phyloP scores from a whole-genome alignment of 2,113 vertebrate species.

The Trogon melanurus region DNA sequence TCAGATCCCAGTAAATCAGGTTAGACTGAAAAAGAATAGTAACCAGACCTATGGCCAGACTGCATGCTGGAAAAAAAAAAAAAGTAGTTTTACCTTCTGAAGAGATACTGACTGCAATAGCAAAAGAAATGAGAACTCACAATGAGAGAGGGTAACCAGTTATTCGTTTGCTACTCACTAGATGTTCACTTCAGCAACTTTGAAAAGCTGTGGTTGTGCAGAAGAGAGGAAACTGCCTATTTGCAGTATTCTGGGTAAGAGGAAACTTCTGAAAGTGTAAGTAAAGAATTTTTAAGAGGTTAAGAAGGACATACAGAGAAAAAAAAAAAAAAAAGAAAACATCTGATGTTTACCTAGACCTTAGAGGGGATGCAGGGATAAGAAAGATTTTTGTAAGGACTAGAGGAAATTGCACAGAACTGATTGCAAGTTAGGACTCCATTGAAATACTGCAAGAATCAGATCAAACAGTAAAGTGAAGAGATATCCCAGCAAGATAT shows the following conservation, averaged over 20 bases:
- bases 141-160: neutral
- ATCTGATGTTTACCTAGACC: neutral
- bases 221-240: neutral
- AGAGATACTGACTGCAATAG: neutral
- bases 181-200: neutral
- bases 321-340: neutral
- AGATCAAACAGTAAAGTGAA: neutral
- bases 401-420: neutral
- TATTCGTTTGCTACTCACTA: neutral
- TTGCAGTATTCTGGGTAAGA: neutral
- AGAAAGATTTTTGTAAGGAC: neutral
- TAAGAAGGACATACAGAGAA: neutral
- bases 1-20: neutral
- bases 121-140: neutral
- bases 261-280: neutral
- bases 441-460: neutral
- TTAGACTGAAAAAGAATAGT: neutral
- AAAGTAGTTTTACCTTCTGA: neutral
- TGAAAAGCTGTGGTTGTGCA: neutral
- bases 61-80: neutral
- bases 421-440: neutral
- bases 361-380: neutral
- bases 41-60: neutral
- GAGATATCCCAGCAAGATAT: neutral
- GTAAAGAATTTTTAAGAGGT: neutral